Evolutionary conservation across 2,888 invertebrate species (phyloP).

Genomic region (Drosophila engyochracea): DNA sequence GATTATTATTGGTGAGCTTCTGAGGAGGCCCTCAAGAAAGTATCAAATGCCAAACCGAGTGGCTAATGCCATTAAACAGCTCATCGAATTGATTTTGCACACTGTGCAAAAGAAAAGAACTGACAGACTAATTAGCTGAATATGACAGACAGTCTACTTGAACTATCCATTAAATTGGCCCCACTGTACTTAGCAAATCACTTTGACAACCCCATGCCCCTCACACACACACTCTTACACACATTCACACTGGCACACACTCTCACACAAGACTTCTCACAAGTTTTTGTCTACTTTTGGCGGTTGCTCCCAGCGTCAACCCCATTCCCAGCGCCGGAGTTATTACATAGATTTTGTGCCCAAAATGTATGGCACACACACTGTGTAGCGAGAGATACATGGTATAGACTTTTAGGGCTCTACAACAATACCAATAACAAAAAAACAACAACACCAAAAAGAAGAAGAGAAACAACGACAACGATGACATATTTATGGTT

Average conservation of each 20-base stretch:
- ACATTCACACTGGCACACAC: neutral
- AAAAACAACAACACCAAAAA: constrained; percentile 1
- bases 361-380: constrained; percentile 66
- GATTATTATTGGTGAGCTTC: neutral
- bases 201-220: constrained; percentile 15
- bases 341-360: constrained; percentile 77
- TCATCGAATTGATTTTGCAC: neutral
- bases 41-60: neutral
- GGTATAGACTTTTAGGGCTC: constrained; percentile 61
- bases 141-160: constrained; percentile 1
- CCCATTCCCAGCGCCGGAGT: constrained; percentile 42
- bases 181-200: constrained; percentile 47
- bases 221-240: neutral
- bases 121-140: neutral
- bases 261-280: constrained; percentile 17
- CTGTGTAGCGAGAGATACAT: constrained; percentile 45
- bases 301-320: constrained; percentile 26
- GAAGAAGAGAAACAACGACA: constrained; percentile 21
- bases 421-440: constrained; percentile 7
- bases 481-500: constrained; percentile 77
- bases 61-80: neutral
- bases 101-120: neutral
- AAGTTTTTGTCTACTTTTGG: constrained; percentile 57
- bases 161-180: neutral
- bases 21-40: neutral